phyloP scores from a whole-genome alignment of 30 jellyfish, hydroid and myxozoan species.

The Calvadosia cruxmelitensis region DNA sequence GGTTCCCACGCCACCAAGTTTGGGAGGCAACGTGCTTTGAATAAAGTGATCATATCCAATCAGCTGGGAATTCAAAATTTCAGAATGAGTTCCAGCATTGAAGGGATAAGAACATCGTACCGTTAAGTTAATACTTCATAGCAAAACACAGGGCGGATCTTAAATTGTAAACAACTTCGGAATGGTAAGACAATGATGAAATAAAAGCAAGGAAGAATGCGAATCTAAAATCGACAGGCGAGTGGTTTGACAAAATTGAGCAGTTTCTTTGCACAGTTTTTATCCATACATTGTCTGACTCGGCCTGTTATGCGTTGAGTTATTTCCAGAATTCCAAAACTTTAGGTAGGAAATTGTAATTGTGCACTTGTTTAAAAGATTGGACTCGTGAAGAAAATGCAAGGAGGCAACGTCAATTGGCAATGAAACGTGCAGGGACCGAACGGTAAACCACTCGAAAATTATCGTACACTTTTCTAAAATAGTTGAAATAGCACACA shows the following conservation, averaged over 20 bases:
- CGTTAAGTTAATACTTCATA: background rate
- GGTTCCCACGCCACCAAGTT: background rate
- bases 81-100: background rate
- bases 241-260: background rate
- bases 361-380: no score
- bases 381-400: no score
- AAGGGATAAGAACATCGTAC: background rate
- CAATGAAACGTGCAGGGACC: no score
- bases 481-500: no score
- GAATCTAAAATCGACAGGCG: background rate
- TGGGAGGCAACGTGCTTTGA: background rate
- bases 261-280: no score
- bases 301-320: no score
- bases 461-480: no score
- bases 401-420: no score
- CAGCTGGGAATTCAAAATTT: background rate
- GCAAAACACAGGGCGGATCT: background rate
- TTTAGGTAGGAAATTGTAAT: no score
- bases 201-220: background rate
- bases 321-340: no score
- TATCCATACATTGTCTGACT: no score
- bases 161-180: background rate
- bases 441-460: no score
- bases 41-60: background rate
- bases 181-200: background rate